Percentiles rank a stretch among this genome's conserved stretches.
phyloP scores from a whole-genome alignment of 1,140 invertebrate species.

The Drosophila lini region DNA sequence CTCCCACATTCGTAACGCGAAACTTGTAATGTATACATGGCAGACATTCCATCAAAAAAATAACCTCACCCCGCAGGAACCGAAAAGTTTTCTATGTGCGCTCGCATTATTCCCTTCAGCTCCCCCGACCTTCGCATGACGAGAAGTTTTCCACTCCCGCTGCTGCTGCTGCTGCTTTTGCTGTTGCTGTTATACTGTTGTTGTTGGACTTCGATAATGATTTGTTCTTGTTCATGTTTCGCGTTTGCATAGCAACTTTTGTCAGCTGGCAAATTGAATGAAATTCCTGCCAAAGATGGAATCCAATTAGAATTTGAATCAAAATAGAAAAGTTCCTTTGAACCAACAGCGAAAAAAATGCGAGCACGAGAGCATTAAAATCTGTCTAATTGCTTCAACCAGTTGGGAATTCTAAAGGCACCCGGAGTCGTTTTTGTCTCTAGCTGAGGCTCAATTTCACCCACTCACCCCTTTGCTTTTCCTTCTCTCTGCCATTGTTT shows the following conservation, averaged over 20 bases:
- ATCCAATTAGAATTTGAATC: constrained; percentile 69
- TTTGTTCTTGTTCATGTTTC: constrained; percentile 46
- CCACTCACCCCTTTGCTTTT: neutral
- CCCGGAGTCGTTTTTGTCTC: constrained; percentile 15
- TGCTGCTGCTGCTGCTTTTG: neutral
- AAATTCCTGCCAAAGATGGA: constrained; percentile 56
- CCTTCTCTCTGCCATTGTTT: constrained; percentile 18
- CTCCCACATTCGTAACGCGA: constrained; percentile 53
- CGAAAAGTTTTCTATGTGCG: constrained; percentile 39
- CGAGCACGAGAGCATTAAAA: constrained; percentile 30
- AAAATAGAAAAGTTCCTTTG: constrained; percentile 46
- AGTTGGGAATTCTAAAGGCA: constrained; percentile 30
- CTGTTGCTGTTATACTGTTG: neutral
- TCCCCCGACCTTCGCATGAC: constrained; percentile 7
- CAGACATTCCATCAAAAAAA: constrained; percentile 55
- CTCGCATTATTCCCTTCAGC: constrained; percentile 32
- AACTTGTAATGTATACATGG: constrained; percentile 74
- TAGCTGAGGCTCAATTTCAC: constrained; percentile 3
- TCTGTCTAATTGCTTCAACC: constrained; percentile 47
- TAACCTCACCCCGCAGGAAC: constrained; percentile 6
- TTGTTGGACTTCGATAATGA: constrained; percentile 49
- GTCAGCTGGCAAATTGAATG: constrained; percentile 58
- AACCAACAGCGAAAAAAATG: constrained; percentile 20
- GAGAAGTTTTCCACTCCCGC: constrained; percentile 38
- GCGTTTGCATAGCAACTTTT: constrained; percentile 80